Evolutionary conservation across 2,888 invertebrate species (phyloP), one percentile per base, ranked within the genome.

Genomic region (Drosophila phalerata): DNA sequence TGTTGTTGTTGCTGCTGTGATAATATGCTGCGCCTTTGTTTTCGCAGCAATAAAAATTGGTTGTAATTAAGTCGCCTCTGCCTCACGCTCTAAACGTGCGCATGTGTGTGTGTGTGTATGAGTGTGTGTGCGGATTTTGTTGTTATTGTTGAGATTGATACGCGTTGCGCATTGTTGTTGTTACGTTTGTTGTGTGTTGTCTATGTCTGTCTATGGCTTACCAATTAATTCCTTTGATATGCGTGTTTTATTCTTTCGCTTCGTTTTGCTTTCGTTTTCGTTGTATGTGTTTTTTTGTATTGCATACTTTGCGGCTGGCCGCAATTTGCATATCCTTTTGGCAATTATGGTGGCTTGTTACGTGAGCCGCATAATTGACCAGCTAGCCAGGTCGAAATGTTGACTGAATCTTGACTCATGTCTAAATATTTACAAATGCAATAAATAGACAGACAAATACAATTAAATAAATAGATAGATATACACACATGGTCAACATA

Each of bases 11-110:
- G 58, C 51, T 65, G 67, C 63, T 80, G 68, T 70, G 81, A 84
- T 84, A 84, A 84, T 79, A 76, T 77, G 81, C 74, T 82, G 79
- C 70, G 83, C 79, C 81, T 86, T 86, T 87, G 81, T 88, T 83
- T 85, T 81, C 81, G 69, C 69, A 87, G 87, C 85, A 80, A 87
- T 87, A 87, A 87, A 87, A 89, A 87, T 89, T 87, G 89, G 77
- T 75, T 84, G 84, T 85, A 83, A 80, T 85, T 87, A 85, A 83
- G 74, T 83, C 66, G 61, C 55, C 63, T 57, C 30, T 42, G 32
- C 19, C 37, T 48, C 45, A 42, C 57, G 11, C 37, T 45, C 65
- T 66, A 42, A 64, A 55, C 61, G 48, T 48, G 38, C 43, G 32
- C 67, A 40, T 57, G 42, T 69, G 30, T 60, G 28, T 61, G 51